Percentiles rank a stretch among this genome's conserved stretches.
Evolutionary conservation across 2,113 vertebrate genomes (phyloP).

Genomic region (Salminus brasiliensis): DNA sequence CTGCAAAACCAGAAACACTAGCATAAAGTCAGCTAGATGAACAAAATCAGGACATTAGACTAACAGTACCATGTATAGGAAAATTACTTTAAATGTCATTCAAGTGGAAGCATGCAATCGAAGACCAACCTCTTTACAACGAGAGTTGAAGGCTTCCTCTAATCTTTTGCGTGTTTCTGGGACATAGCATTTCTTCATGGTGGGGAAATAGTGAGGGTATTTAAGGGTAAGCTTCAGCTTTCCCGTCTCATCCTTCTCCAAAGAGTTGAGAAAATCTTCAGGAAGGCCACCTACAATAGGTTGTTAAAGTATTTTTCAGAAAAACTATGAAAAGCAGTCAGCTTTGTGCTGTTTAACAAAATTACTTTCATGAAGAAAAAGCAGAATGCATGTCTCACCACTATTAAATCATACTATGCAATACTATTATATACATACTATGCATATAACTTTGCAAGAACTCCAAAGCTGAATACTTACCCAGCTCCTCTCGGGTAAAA

Average conservation of each 20-base stretch:
- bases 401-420: not conserved
- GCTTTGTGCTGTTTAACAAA: not conserved
- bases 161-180: constrained; percentile 87
- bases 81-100: not conserved
- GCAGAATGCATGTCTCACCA: not conserved
- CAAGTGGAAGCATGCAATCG: not conserved
- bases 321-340: not conserved
- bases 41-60: too few relatives aligned
- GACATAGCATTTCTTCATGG: constrained; percentile 94
- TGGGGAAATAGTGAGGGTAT: constrained; percentile 96
- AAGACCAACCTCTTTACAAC: constrained; percentile 88
- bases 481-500: constrained; percentile 86
- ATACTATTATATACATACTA: too few relatives aligned
- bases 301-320: not conserved
- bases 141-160: constrained; percentile 94
- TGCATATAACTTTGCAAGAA: too few relatives aligned
- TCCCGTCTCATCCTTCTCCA: constrained; percentile 85
- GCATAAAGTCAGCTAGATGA: not conserved
- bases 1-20: not conserved
- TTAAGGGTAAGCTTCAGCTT: constrained; percentile 92
- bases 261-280: constrained; percentile 89
- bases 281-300: constrained; percentile 87
- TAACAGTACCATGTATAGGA: too few relatives aligned
- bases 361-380: not conserved
- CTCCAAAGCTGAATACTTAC: constrained; percentile 68